A percentile compares a stretch with the other conserved stretches of the same genome.
These are phyloP conservation scores for Chauna torquata DNA, from an alignment of 2,113 vertebrate genomes.

Conservation along the genomic window DNA sequence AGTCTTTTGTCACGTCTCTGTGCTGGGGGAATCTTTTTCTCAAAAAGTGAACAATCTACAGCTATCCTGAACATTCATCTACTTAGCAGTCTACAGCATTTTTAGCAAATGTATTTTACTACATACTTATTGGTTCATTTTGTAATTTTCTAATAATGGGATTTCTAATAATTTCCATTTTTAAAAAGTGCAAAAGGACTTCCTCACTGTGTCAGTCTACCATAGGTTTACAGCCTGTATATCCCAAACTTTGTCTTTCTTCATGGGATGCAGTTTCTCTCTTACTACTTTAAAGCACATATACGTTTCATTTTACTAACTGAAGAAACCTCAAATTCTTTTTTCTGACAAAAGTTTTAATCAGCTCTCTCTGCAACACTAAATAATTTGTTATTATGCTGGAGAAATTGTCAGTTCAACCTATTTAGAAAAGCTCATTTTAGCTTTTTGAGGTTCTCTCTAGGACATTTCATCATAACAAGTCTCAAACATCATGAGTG, in stretches of 20 bases:
- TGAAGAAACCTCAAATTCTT: not conserved
- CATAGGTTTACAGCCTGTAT: not conserved
- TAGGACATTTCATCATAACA: not conserved
- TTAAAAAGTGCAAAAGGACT: not conserved
- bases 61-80: conserved; percentile 5
- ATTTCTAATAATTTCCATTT: conserved; percentile 18
- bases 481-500: not conserved
- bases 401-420: not conserved
- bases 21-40: not conserved
- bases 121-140: conserved; percentile 25
- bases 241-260: not conserved
- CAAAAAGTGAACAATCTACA: not conserved
- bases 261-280: not conserved
- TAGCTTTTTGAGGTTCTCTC: not conserved
- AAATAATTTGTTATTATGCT: not conserved
- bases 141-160: not conserved
- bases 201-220: not conserved
- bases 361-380: not conserved
- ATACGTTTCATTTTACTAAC: not conserved
- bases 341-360: not conserved
- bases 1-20: not conserved
- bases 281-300: not conserved
- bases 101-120: conserved; percentile 13
- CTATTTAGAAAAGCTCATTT: not conserved
- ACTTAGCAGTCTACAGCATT: conserved; percentile 6